Evolutionary conservation across 2,888 invertebrate genomes (phyloP).

Genomic region (Cordilura impudica): DNA sequence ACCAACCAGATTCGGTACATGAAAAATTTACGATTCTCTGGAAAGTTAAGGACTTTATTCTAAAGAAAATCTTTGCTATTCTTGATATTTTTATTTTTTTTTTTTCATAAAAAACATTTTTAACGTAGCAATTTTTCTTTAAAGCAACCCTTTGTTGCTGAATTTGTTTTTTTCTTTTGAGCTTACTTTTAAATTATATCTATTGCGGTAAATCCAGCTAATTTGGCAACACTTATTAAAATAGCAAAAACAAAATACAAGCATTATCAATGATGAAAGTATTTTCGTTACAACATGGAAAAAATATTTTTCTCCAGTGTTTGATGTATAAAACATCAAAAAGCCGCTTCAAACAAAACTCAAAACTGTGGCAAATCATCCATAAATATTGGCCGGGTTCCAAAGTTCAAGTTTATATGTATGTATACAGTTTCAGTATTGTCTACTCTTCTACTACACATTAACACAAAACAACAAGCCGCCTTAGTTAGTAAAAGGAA

Average conservation of each 20-base stretch:
- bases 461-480: background rate
- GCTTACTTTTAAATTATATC: no score
- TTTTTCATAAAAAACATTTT: no score
- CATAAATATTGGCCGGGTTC: slow-evolving; percentile 44
- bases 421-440: slow-evolving; percentile 16
- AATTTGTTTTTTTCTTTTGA: no score
- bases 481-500: background rate
- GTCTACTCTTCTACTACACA: slow-evolving; percentile 5
- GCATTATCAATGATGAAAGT: slow-evolving; percentile 74
- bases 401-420: slow-evolving; percentile 58
- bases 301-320: slow-evolving; percentile 4
- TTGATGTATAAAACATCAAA: slow-evolving; percentile 26
- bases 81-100: no score
- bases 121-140: no score
- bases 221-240: background rate
- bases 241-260: background rate
- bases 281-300: background rate
- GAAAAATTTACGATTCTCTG: no score
- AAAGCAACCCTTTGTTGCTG: no score
- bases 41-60: no score
- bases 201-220: slow-evolving; percentile 40
- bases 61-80: no score
- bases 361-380: slow-evolving; percentile 55
- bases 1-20: no score
- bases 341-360: slow-evolving; percentile 22